Evolutionary conservation across 1,140 invertebrate species (phyloP), one percentile per base, ranked within the genome.

Genomic region (Coptotermes formosanus): DNA sequence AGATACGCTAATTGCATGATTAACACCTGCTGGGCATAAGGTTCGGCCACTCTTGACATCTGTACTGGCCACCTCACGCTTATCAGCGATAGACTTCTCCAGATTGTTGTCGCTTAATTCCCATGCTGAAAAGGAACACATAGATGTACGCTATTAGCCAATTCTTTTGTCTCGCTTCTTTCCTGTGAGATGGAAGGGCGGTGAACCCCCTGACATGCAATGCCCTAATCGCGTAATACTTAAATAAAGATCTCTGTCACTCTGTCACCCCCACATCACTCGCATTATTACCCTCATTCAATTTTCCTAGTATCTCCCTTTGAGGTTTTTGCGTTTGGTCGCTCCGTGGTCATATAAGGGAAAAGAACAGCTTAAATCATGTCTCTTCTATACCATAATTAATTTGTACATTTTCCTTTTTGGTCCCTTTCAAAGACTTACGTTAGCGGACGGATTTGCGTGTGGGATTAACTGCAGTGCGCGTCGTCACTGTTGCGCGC

Each of bases 181-280:
- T 55, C 52, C 19, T 55, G 21, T 55, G 52, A 55, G 14, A 75
- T 7, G 64, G 64, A n/a, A 55, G 64, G 64, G 64, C 8, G 64
- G n/a, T 6, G 64, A 30, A 14, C 64, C 64, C 64, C 64, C 64
- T 30, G 64, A 75, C 64, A 75, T 75, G 64, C 64, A 14, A 75
- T n/a, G 64, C 64, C 64, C 64, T 75, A 75, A 75, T 75, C 64
- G 30, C 64, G 64, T 75, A 75, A 75, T 75, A 75, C 64, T 75
- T 75, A 75, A 30, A 75, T 75, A 75, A 75, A 75, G 64, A 75
- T 75, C 64, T 75, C 25, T n/a, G n/a, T 30, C 64, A 75, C n/a
- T 30, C 64, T n/a, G 19, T 12, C 59, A 21, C 64, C 64, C 9
- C 64, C 64, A 12, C 64, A 30, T 14, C 25, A 25, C 7, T 75